Evolutionary conservation across 2,888 invertebrate genomes (phyloP).

Genomic region (Drosophila peninsularis): DNA sequence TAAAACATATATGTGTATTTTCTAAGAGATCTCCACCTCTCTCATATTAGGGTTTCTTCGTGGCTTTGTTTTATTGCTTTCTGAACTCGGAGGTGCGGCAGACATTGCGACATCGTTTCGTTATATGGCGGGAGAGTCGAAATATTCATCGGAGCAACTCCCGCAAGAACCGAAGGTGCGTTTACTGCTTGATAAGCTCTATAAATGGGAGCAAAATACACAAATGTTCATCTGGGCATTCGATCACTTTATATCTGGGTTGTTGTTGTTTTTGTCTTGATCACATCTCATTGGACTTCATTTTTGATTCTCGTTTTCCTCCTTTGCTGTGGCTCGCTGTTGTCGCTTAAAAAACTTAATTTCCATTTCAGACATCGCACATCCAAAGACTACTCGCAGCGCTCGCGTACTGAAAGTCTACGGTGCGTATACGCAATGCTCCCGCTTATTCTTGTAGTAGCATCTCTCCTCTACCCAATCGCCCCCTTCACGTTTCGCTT

Average conservation of each 20-base stretch:
- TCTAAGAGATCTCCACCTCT: too few relatives aligned
- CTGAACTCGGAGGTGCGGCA: constrained; percentile 96
- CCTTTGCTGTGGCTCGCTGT: constrained; percentile 43
- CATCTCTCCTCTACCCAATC: constrained; percentile 10
- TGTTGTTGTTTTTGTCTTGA: constrained; percentile 12
- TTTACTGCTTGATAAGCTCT: background rate
- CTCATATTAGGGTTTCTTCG: constrained; percentile 91
- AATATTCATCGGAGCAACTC: constrained; percentile 81
- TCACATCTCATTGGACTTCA: constrained; percentile 2
- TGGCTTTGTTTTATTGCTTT: constrained; percentile 96
- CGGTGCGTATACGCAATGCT: constrained; percentile 86
- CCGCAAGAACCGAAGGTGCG: constrained; percentile 82
- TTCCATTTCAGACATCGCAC: constrained; percentile 87
- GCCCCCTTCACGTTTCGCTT: constrained; percentile 11
- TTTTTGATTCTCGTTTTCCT: background rate
- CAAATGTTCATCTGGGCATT: constrained; percentile 4
- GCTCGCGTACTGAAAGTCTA: constrained; percentile 92
- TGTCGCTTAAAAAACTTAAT: constrained; percentile 66
- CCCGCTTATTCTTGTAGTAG: constrained; percentile 22
- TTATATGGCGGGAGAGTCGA: constrained; percentile 88
- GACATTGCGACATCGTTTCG: constrained; percentile 92
- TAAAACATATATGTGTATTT: too few relatives aligned
- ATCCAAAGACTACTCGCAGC: constrained; percentile 93
- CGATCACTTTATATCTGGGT: constrained; percentile 18
- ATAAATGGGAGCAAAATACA: constrained; percentile 20